phyloP scores from a whole-genome alignment of 1,140 invertebrate species.

The Drosophila burlai region DNA sequence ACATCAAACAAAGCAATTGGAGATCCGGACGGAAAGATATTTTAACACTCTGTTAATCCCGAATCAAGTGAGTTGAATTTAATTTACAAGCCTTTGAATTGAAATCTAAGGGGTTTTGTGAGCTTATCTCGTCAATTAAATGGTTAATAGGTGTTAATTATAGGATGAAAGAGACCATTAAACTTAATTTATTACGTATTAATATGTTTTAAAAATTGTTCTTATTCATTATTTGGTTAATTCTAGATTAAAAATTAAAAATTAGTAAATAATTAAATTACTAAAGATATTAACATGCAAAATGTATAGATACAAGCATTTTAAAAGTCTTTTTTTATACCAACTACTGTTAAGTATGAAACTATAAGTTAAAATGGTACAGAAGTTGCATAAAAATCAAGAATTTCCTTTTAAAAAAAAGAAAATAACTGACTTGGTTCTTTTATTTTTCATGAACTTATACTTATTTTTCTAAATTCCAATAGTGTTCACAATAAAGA shows the following conservation, averaged over 20 bases:
- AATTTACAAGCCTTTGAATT: neutral
- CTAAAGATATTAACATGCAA: too few species aligned
- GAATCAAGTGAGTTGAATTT: slow-evolving; percentile 47
- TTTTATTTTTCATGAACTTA: neutral
- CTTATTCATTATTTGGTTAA: neutral
- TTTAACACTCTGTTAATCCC: slow-evolving; percentile 16
- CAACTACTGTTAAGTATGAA: too few species aligned
- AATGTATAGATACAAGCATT: too few species aligned
- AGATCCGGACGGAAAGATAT: neutral
- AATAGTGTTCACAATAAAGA: neutral
- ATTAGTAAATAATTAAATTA: too few species aligned
- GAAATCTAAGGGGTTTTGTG: neutral
- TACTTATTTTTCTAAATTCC: neutral
- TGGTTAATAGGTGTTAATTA: neutral
- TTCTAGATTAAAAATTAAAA: neutral
- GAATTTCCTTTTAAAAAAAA: too few species aligned
- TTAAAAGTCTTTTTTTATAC: too few species aligned
- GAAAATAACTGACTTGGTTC: too few species aligned
- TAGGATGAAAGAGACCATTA: neutral
- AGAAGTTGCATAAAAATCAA: neutral
- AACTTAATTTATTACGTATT: neutral
- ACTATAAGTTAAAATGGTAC: too few species aligned
- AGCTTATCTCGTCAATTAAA: slow-evolving; percentile 8
- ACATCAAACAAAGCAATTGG: slow-evolving; percentile 46
- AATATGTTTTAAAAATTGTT: too few species aligned